phyloP scores from a whole-genome alignment of 2,888 invertebrate species.

The Rhamnusium bicolor region DNA sequence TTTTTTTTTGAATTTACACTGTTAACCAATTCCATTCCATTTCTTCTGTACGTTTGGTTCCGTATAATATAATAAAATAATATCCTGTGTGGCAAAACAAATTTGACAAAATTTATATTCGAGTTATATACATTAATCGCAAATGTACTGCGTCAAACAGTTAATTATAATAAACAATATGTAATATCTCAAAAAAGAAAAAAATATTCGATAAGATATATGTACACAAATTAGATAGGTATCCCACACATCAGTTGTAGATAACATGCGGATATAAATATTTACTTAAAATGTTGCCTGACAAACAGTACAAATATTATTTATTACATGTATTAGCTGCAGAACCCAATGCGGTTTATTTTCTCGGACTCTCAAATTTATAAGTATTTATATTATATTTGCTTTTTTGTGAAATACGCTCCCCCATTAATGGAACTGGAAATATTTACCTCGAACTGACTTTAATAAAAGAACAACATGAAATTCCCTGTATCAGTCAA shows the following conservation, averaged over 20 bases:
- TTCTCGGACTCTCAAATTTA: background rate
- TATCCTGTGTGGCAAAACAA: too few species aligned
- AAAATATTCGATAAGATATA: background rate
- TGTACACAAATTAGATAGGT: background rate
- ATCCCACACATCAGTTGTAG: background rate
- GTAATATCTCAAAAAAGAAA: background rate
- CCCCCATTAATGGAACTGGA: background rate
- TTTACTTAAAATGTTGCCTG: conserved; percentile 12
- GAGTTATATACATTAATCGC: too few species aligned
- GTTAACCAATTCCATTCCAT: too few species aligned
- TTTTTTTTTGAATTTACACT: too few species aligned
- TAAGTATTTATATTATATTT: background rate
- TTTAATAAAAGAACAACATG: background rate
- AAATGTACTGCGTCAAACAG: background rate
- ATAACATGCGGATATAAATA: conserved; percentile 17
- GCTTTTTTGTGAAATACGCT: background rate
- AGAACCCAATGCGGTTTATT: background rate
- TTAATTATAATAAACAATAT: background rate
- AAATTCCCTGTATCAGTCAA: background rate
- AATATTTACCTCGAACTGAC: background rate
- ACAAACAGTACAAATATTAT: background rate
- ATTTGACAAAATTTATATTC: too few species aligned
- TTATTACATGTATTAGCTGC: background rate
- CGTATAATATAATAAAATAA: too few species aligned
- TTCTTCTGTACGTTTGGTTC: too few species aligned